phyloP scores from a whole-genome alignment of 2,113 vertebrate genomes.

The Pseudolaguvia tuberculata region DNA sequence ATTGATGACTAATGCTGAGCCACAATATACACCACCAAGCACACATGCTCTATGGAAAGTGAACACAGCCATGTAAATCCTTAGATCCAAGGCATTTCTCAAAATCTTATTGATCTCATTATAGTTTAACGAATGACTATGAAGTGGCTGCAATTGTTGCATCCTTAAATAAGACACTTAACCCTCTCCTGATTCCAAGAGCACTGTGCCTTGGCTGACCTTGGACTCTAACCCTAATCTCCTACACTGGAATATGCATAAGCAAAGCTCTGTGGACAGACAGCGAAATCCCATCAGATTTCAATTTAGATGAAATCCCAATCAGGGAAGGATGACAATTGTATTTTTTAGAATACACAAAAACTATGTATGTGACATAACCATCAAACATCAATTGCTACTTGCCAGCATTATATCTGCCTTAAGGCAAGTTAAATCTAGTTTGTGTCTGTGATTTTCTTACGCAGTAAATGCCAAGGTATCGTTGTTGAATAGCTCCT shows the following conservation, averaged over 20 bases:
- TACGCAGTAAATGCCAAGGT: too few relatives aligned
- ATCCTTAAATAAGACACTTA: too few relatives aligned
- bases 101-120: not conserved
- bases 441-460: not conserved
- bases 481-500: not conserved
- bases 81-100: not conserved
- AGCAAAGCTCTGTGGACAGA: too few relatives aligned
- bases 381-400: not conserved
- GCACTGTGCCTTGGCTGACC: too few relatives aligned
- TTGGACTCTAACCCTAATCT: too few relatives aligned
- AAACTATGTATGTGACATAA: not conserved
- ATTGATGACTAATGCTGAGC: slow-evolving; percentile 62
- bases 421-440: not conserved
- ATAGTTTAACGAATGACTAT: not conserved
- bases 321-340: not conserved
- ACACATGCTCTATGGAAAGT: slow-evolving; percentile 31
- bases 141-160: too few relatives aligned
- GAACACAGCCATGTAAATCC: slow-evolving; percentile 5
- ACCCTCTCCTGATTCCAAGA: too few relatives aligned
- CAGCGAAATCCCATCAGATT: not conserved
- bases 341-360: not conserved
- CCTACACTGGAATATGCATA: too few relatives aligned
- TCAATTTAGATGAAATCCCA: not conserved
- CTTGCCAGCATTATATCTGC: not conserved
- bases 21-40: slow-evolving; percentile 55